Percentiles rank a stretch among this genome's conserved stretches.
phyloP scores from a whole-genome alignment of 2,113 vertebrate genomes.

The Alouatta palliata region DNA sequence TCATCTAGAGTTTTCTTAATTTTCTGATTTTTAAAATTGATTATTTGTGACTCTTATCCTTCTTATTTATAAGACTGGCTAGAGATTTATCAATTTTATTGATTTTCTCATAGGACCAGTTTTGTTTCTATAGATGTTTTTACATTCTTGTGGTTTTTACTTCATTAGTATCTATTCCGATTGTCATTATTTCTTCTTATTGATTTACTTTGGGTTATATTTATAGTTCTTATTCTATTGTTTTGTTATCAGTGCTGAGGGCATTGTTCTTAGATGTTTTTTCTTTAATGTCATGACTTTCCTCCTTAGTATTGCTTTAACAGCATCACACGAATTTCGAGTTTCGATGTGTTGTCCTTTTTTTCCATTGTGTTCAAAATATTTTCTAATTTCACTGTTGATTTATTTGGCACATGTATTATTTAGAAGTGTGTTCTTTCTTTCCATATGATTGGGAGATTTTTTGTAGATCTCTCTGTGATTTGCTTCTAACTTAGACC shows the following conservation, averaged over 20 bases:
- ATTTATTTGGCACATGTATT: background rate
- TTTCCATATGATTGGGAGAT: background rate
- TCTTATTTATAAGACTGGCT: background rate
- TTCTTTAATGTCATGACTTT: background rate
- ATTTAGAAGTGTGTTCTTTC: background rate
- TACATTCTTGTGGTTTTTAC: background rate
- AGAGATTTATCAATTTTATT: background rate
- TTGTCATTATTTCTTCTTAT: background rate
- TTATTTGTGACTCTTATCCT: background rate
- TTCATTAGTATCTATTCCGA: background rate
- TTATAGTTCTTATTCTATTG: background rate
- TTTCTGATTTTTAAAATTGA: background rate
- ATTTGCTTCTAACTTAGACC: background rate
- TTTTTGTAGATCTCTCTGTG: background rate
- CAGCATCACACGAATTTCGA: background rate
- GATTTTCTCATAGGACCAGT: background rate
- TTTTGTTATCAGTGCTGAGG: background rate
- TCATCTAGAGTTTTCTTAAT: background rate
- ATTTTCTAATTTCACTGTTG: background rate
- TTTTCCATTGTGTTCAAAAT: background rate
- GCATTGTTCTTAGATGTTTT: background rate
- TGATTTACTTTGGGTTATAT: background rate
- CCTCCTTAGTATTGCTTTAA: background rate
- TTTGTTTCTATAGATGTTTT: background rate
- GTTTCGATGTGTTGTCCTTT: background rate